Evolutionary conservation across 1,140 invertebrate species (phyloP).

Genomic region (Leptopilina boulardi): DNA sequence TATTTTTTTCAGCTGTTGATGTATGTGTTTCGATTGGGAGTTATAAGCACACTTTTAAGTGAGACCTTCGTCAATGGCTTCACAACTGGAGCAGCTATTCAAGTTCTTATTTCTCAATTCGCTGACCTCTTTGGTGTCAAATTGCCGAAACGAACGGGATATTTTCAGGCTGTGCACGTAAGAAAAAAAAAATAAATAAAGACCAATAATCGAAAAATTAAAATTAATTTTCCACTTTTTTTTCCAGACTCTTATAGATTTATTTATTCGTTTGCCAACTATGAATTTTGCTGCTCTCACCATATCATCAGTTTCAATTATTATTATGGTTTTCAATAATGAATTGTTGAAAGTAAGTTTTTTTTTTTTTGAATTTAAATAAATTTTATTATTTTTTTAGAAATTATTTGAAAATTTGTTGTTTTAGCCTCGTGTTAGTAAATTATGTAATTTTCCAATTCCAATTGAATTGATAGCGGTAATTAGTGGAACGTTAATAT

Average conservation of each 20-base stretch:
- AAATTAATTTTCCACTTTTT: constrained; percentile 50
- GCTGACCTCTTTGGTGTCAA: constrained; percentile 91
- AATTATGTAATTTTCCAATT: constrained; percentile 85
- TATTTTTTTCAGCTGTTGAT: constrained; percentile 82
- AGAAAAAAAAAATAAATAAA: constrained; percentile 59
- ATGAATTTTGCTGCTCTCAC: constrained; percentile 82
- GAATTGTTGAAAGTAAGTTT: constrained; percentile 84
- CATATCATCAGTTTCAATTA: constrained; percentile 83
- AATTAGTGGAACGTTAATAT: constrained; percentile 85
- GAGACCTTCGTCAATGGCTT: constrained; percentile 93
- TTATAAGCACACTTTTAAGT: constrained; percentile 89
- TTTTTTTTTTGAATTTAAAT: constrained; percentile 12
- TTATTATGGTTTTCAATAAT: constrained; percentile 85
- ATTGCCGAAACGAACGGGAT: constrained; percentile 81
- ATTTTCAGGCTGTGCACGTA: constrained; percentile 85
- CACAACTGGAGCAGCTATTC: constrained; percentile 93
- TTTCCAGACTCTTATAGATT: constrained; percentile 82
- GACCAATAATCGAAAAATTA: neutral
- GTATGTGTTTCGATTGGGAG: constrained; percentile 88
- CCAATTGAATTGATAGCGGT: constrained; percentile 93
- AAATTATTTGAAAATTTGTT: constrained; percentile 33
- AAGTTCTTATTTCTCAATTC: constrained; percentile 92
- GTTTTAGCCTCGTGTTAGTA: constrained; percentile 84
- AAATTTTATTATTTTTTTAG: constrained; percentile 26
- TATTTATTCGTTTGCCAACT: constrained; percentile 79